Conservation (phyloP, 2,797 vertebrate genomes). For the Hydrophis major region DNA sequence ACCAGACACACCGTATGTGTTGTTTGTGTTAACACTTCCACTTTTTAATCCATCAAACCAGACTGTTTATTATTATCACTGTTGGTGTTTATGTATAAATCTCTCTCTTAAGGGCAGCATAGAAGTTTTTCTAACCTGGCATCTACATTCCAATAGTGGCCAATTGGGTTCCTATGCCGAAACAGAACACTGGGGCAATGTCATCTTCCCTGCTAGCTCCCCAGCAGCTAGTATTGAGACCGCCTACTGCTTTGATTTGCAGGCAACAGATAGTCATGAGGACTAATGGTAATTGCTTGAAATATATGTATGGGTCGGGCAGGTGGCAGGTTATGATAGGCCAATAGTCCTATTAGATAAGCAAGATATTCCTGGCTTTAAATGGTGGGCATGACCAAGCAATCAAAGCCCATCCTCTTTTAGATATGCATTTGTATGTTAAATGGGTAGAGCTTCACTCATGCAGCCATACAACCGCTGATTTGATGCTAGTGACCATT, state of each 20-base stretch:
- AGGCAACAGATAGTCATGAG: not conserved
- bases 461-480: not conserved
- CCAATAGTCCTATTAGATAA: not conserved
- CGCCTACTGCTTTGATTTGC: not conserved
- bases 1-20: not conserved
- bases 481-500: not conserved
- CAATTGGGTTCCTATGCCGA: too few species aligned
- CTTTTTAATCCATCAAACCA: constrained; percentile 26
- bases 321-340: not conserved
- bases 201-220: not conserved
- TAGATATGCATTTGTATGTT: not conserved
- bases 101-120: not conserved
- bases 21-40: not conserved
- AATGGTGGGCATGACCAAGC: not conserved
- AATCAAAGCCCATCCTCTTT: not conserved
- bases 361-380: not conserved
- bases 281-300: not conserved
- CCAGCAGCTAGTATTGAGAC: not conserved
- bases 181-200: not conserved
- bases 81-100: not conserved
- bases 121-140: not conserved
- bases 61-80: not conserved
- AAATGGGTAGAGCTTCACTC: not conserved
- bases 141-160: not conserved
- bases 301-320: too few species aligned